Evolutionary conservation across 2,113 vertebrate genomes (phyloP), one percentile per base, ranked within the genome.

Genomic region (Siphamia tubifer): DNA sequence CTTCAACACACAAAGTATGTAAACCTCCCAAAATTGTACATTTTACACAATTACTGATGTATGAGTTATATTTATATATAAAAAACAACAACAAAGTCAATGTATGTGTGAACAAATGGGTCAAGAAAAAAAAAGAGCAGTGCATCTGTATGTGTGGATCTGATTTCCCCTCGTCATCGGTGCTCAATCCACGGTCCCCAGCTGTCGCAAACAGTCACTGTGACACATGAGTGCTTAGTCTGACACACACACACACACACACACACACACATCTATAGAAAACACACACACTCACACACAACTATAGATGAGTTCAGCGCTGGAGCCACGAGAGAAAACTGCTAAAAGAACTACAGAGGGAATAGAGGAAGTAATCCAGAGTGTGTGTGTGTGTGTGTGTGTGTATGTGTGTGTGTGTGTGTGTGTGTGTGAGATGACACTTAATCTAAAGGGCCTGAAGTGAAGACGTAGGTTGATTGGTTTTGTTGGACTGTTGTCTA

Each of bases 131-230:
- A 74, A 34, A 36, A 74, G 39, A 74, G 15, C 23, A 67, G 61
- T 20, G 44, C 45, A 20, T 58, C 61, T 23, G 56, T 75, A 60
- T 53, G 35, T 58, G 67, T 9, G 79, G 75, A 67, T 92, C 89
- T 83, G 68, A 87, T 92, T 90, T 86, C 87, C 35, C 77, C 45
- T 66, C 75, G 63, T 87, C 85, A 82, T 87, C 60, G 8, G 61
- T 39, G 70, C 31, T 66, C 55, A 51, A 67, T 55, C 61, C 54
- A 49, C 83, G 68, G 70, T 76, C 72, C 72, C 64, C 91, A 92
- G 89, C 90, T 92, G 91, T 91, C 72, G 48, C 65, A 54, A 84
- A 77, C 79, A 67, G 71, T 92, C 91, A 90, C 31, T 47, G 68
- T 79, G 74, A 84, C 82, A 70, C 72, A 74, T 60, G 62, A 52